These are phyloP conservation scores for Carettochelys insculpta DNA, from an alignment of 2,113 vertebrate species.

Conservation along the genomic window DNA sequence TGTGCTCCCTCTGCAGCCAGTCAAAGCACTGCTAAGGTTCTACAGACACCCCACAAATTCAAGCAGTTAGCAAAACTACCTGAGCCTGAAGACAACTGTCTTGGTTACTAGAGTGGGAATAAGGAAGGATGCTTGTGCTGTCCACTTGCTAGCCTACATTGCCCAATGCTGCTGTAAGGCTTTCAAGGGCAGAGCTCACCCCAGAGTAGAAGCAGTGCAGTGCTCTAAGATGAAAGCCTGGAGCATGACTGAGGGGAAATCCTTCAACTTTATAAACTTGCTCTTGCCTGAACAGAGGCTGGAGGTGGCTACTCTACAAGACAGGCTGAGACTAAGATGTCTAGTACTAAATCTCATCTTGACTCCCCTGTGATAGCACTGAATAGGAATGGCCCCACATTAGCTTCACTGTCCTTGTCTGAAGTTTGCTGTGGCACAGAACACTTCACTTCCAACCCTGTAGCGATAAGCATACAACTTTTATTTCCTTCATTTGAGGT, in stretches of 20 bases:
- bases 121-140: no score
- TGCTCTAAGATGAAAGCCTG: background rate
- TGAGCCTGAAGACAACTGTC: no score
- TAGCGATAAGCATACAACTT: background rate
- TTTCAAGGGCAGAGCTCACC: background rate
- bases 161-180: no score
- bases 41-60: no score
- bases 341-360: background rate
- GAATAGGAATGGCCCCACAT: background rate
- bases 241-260: background rate
- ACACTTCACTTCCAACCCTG: background rate
- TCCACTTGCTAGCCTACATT: no score
- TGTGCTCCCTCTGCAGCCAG: no score
- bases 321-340: background rate
- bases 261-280: background rate
- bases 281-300: background rate
- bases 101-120: no score
- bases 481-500: conserved; percentile 20
- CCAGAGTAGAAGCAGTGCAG: background rate
- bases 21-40: no score
- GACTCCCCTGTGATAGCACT: background rate
- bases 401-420: background rate
- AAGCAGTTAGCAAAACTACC: no score
- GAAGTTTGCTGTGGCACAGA: background rate
- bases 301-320: background rate